Conservation (phyloP, 1,140 invertebrate genomes). For the Oryctes rhinoceros region DNA sequence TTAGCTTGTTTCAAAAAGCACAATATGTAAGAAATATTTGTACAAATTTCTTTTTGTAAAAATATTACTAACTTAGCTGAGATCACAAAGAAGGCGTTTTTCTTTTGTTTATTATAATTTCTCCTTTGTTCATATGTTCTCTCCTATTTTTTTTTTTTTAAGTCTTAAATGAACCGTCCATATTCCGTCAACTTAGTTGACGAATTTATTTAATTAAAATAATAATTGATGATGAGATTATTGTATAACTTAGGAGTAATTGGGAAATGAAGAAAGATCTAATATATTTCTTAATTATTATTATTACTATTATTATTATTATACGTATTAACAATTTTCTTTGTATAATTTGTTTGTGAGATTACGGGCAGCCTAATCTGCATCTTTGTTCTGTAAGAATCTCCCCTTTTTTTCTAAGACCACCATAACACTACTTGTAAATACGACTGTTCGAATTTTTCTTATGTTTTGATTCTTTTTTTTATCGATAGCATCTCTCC, state of each 20-base stretch:
- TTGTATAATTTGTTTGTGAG: background rate
- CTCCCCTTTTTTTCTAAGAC: background rate
- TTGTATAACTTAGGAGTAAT: background rate
- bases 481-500: background rate
- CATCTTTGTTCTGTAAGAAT: background rate
- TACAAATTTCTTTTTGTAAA: slow-evolving; percentile 27
- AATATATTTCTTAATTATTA: slow-evolving; percentile 29
- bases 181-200: background rate
- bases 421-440: slow-evolving; percentile 6
- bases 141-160: background rate
- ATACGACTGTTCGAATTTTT: slow-evolving; percentile 14
- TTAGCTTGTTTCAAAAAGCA: slow-evolving; percentile 12
- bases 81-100: background rate
- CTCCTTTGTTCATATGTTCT: background rate
- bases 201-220: slow-evolving; percentile 29
- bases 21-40: slow-evolving; percentile 24
- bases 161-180: slow-evolving; percentile 17
- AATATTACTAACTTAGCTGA: background rate
- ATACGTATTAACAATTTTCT: background rate
- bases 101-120: background rate
- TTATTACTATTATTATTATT: slow-evolving; percentile 4
- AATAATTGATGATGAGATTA: slow-evolving; percentile 15
- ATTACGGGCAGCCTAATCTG: background rate
- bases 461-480: background rate
- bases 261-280: slow-evolving; percentile 19